Evolutionary conservation across 2,888 invertebrate species (phyloP).

Genomic region (Amaurobius ferox): DNA sequence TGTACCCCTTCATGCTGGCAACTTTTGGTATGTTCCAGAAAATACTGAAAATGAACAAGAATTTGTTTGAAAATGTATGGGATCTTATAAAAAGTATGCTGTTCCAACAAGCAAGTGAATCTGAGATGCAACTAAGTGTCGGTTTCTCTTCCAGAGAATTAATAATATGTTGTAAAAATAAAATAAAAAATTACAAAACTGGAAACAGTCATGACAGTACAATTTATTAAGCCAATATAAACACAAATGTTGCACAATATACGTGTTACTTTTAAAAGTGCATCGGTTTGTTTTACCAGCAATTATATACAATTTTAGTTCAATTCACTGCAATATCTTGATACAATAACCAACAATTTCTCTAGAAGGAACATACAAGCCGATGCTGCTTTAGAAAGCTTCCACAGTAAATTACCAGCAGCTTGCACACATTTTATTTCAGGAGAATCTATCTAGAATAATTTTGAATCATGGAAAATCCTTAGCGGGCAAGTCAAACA

Average conservation of each 20-base stretch:
- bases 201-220: constrained; percentile 64
- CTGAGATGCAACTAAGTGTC: no score
- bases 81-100: no score
- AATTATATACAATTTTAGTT: constrained; percentile 69
- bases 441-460: constrained; percentile 47
- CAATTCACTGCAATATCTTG: constrained; percentile 46
- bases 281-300: constrained; percentile 50
- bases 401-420: constrained; percentile 27
- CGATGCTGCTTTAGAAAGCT: constrained; percentile 28
- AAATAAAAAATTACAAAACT: background rate
- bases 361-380: constrained; percentile 37
- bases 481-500: constrained; percentile 15
- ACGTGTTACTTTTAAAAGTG: constrained; percentile 68
- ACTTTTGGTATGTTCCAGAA: no score
- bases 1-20: no score
- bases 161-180: no score
- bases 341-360: constrained; percentile 46
- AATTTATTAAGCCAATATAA: constrained; percentile 72
- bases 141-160: no score
- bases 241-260: constrained; percentile 70
- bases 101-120: no score
- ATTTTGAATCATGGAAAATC: constrained; percentile 32
- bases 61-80: no score
- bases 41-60: no score
- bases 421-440: background rate